Conservation (phyloP, 92 coral and sea anemone species). For the Hydrozoanthus gracilis region DNA sequence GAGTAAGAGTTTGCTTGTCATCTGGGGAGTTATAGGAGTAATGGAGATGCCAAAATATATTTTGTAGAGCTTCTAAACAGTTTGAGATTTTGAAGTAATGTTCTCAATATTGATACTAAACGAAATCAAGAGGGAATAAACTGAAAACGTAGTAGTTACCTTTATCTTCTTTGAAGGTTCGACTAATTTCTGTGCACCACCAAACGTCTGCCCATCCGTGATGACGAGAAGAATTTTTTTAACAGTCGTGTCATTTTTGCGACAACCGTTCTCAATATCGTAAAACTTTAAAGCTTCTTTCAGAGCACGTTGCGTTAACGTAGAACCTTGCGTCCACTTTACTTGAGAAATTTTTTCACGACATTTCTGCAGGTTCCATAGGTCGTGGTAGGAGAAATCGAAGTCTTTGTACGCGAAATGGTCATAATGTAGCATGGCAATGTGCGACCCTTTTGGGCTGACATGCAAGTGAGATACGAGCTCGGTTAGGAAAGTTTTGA, state of each 20-base stretch:
- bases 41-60: too few species aligned
- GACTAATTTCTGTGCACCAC: background rate
- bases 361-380: conserved; percentile 5
- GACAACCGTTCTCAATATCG: conserved; percentile 14
- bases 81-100: too few species aligned
- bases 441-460: background rate
- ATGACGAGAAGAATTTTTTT: conserved; percentile 19
- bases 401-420: conserved; percentile 17
- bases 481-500: background rate
- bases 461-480: conserved; percentile 26
- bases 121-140: background rate
- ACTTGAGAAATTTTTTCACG: conserved; percentile 3
- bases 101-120: too few species aligned
- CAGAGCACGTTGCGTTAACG: conserved; percentile 6
- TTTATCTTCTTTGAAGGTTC: background rate
- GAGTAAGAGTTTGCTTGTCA: too few species aligned
- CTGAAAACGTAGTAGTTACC: background rate
- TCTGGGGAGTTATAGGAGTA: too few species aligned
- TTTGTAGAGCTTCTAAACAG: too few species aligned
- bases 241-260: background rate
- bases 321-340: background rate
- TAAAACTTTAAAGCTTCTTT: background rate
- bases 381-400: background rate
- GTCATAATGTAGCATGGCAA: conserved; percentile 37
- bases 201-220: conserved; percentile 10